These are phyloP conservation scores for Lepus europaeus DNA, from an alignment of 2,113 vertebrate genomes.

Conservation along the genomic window DNA sequence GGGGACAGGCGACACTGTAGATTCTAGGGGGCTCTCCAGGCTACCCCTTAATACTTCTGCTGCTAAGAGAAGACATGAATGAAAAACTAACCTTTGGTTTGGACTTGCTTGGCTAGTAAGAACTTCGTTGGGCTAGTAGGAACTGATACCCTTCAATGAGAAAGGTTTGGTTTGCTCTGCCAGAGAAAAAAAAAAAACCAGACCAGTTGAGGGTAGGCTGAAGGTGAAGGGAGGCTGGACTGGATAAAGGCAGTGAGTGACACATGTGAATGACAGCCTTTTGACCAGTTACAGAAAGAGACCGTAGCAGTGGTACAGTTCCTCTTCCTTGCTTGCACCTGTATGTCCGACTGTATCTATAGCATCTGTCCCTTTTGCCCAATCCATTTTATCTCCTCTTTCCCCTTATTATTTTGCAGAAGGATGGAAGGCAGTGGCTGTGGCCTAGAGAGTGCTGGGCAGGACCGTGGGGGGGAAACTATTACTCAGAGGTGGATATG, in stretches of 20 bases:
- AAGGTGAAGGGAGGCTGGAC: background rate
- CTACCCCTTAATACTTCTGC: background rate
- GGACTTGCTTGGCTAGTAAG: background rate
- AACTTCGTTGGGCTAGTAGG: background rate
- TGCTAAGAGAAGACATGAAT: background rate
- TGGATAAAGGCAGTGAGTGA: background rate
- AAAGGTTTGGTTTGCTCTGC: background rate
- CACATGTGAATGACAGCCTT: background rate
- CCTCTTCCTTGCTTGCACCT: background rate
- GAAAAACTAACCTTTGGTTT: background rate
- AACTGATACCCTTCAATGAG: background rate
- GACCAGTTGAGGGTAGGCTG: background rate
- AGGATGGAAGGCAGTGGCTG: background rate
- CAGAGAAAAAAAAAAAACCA: background rate
- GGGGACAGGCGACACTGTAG: background rate
- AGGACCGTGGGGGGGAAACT: background rate
- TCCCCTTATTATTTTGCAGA: background rate
- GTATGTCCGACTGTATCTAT: background rate
- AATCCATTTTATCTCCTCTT: background rate
- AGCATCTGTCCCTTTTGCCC: background rate
- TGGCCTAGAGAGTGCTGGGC: background rate
- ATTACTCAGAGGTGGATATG: background rate
- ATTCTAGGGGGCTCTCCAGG: background rate
- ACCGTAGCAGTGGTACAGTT: accelerated
- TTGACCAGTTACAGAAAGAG: background rate